Percentiles rank a stretch among this genome's conserved stretches.
These are phyloP conservation scores for Xylocopa sonorina DNA, from an alignment of 1,140 invertebrate species.

Conservation along the genomic window DNA sequence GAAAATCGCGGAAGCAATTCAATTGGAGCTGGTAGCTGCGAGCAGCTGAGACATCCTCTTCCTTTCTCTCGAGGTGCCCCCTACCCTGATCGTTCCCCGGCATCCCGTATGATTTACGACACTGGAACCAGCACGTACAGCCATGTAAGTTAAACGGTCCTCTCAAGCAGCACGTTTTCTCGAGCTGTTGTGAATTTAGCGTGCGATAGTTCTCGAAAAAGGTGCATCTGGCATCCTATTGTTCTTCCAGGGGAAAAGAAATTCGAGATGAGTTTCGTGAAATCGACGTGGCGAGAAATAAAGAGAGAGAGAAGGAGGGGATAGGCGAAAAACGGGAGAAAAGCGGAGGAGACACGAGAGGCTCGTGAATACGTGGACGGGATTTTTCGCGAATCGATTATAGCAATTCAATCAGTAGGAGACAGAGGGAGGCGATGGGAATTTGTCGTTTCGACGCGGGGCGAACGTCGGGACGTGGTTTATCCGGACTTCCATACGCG, in stretches of 20 bases:
- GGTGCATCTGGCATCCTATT: neutral
- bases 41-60: conserved; percentile 75
- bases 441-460: conserved; percentile 62
- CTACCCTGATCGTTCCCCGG: conserved; percentile 26
- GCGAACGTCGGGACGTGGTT: conserved; percentile 49
- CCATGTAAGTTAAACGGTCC: conserved; percentile 58
- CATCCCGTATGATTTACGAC: conserved; percentile 63
- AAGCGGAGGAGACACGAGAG: conserved; percentile 49
- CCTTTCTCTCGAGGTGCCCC: conserved; percentile 13
- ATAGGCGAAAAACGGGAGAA: neutral
- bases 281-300: too few species aligned
- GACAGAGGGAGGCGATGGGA: neutral
- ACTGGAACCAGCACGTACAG: conserved; percentile 35
- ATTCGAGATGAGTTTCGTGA: neutral
- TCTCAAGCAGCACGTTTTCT: conserved; percentile 41
- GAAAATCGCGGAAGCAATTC: conserved; percentile 76
- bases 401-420: conserved; percentile 64
- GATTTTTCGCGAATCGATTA: conserved; percentile 69
- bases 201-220: neutral
- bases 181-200: conserved; percentile 24
- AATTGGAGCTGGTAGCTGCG: conserved; percentile 73
- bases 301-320: neutral
- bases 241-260: neutral
- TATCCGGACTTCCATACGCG: conserved; percentile 51
- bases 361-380: conserved; percentile 59